Conservation (phyloP, 53 echinoderm and acorn worm genomes). For the Stichopus horrens region DNA sequence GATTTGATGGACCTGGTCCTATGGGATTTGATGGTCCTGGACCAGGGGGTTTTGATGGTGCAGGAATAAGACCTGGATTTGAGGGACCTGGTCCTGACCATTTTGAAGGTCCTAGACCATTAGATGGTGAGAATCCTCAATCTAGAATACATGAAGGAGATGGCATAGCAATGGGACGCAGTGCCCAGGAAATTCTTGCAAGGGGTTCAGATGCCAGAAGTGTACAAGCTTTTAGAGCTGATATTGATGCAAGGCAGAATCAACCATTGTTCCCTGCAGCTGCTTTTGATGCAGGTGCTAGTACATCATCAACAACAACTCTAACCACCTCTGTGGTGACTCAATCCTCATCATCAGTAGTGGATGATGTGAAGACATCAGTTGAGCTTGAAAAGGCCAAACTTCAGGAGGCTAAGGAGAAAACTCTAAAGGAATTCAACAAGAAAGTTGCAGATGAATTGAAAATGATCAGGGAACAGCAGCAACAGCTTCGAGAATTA, state of each 20-base stretch:
- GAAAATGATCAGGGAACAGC: slow-evolving; percentile 61
- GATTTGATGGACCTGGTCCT: slow-evolving; percentile 21
- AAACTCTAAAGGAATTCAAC: slow-evolving; percentile 51
- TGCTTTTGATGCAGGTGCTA: not conserved
- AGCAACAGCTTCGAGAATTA: slow-evolving; percentile 49
- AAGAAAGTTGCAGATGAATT: slow-evolving; percentile 62
- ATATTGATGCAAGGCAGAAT: slow-evolving; percentile 14
- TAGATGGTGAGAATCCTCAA: not conserved
- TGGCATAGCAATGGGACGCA: not conserved
- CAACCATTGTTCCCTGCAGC: slow-evolving; percentile 6
- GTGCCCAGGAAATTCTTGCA: not conserved
- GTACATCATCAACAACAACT: not conserved
- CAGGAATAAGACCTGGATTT: not conserved
- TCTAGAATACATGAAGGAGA: not conserved
- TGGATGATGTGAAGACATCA: not conserved
- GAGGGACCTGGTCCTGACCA: slow-evolving; percentile 18
- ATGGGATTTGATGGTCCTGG: slow-evolving; percentile 48
- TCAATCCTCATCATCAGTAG: slow-evolving; percentile 13
- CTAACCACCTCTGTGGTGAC: slow-evolving; percentile 11
- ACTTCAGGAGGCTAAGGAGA: slow-evolving; percentile 52
- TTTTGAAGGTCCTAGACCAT: slow-evolving; percentile 21
- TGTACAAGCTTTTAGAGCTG: not conserved
- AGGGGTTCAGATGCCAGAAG: not conserved
- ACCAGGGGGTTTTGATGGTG: slow-evolving; percentile 33
- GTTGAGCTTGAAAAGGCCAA: slow-evolving; percentile 19